Base-by-base conservation (phyloP, 1,140 invertebrate species). In the Panagrolaimus sp. region DNA sequence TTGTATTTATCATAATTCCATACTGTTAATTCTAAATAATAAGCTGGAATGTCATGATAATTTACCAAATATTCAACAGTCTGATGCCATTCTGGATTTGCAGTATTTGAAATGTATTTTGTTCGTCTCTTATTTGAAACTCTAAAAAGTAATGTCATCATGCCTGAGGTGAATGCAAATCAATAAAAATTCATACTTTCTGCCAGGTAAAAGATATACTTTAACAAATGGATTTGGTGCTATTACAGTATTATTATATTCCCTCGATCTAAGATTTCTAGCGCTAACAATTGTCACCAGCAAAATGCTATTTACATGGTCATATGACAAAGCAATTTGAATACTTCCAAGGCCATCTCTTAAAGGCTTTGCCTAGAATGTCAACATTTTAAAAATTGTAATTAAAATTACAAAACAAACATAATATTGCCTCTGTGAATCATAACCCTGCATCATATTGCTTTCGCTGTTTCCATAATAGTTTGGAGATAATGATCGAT, bases 1-100 rank as follows among this genome's bases (percentile, higher is more conserved):
- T 88, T 87, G 9, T 85, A 85, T 27, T 85, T 82, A 76, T 88
- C 87, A 73, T 87, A 88, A 79, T 89, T 87, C 87, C 87, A 88
- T 5, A 87, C 87, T 1, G 87, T 87, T 25, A 89, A 84, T 79
- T 89, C 88, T 43, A 89, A 78, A 62, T 84, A 85, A 64, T 86
- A 85, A 65, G 84, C 83, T 62, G 84, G 79, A 5, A 89, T 75
- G 47, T 88, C 86, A 14, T 84, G 82, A 3, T 81, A 71, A n/a
- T 84, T 78, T 8, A 89, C 77, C 69, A 86, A 83, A 80, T 88
- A 89, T 7, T 88, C 86, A 74, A 89, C 85, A 0, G 87, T 88
- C 78, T 88, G 87, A 74, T 89, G 87, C 88, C 88, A 89, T 75
- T 88, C 86, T 1, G 88, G 88, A 68, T 86, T 84, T 57, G 84